These are phyloP conservation scores for Neuroscelio doddi DNA, from an alignment of 2,888 invertebrate genomes.

Conservation along the genomic window DNA sequence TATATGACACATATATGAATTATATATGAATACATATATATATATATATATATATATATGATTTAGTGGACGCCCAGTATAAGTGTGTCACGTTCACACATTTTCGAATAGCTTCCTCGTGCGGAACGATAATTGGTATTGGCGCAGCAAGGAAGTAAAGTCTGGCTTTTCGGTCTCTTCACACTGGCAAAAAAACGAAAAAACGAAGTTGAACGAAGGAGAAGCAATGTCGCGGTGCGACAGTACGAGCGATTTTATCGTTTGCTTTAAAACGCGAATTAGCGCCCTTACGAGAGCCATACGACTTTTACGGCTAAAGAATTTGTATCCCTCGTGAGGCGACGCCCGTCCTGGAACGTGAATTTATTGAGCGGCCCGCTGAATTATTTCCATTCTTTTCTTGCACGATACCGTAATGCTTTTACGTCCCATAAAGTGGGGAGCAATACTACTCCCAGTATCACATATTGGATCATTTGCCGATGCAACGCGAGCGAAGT, in stretches of 20 bases:
- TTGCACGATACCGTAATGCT: slow-evolving; percentile 59
- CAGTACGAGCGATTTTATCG: slow-evolving; percentile 52
- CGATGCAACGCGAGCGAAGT: slow-evolving; percentile 28
- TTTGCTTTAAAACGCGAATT: slow-evolving; percentile 61
- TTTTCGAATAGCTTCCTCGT: slow-evolving; percentile 1
- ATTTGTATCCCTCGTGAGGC: slow-evolving; percentile 60
- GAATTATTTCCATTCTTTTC: slow-evolving; percentile 65
- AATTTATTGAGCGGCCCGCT: slow-evolving; percentile 58
- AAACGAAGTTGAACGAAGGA: slow-evolving; percentile 15
- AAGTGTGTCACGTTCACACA: background rate
- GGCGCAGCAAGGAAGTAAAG: slow-evolving; percentile 26
- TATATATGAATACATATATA: too few species aligned
- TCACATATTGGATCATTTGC: slow-evolving; percentile 39
- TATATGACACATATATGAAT: too few species aligned
- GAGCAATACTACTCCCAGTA: slow-evolving; percentile 31
- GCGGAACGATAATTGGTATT: slow-evolving; percentile 48
- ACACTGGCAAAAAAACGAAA: slow-evolving; percentile 12
- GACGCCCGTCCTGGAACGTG: slow-evolving; percentile 33
- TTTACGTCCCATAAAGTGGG: slow-evolving; percentile 64
- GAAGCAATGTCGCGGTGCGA: slow-evolving; percentile 11
- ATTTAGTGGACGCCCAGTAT: too few species aligned
- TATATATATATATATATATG: too few species aligned
- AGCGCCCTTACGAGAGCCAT: slow-evolving; percentile 55
- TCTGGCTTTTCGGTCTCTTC: slow-evolving; percentile 10
- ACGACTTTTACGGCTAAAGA: slow-evolving; percentile 64